phyloP scores from a whole-genome alignment of 1,140 invertebrate species.

The Drosophila tani region DNA sequence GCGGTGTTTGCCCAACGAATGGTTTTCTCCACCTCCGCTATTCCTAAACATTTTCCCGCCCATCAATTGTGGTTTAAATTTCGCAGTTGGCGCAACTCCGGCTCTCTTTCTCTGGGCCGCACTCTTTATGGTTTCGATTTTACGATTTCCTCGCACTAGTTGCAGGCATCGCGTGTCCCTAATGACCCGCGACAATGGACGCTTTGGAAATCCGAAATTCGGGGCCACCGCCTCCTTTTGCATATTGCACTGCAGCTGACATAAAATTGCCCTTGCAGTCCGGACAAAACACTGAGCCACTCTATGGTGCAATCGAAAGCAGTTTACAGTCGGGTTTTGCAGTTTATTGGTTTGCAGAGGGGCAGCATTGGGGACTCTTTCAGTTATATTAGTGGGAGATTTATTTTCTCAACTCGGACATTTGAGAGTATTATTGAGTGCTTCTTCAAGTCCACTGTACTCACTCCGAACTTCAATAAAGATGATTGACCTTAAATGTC shows the following conservation, averaged over 20 bases:
- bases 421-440: not conserved
- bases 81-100: slow-evolving; percentile 14
- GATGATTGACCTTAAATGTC: not conserved
- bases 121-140: slow-evolving; percentile 35
- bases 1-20: slow-evolving; percentile 2
- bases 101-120: not conserved
- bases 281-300: slow-evolving; percentile 24
- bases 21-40: slow-evolving; percentile 4
- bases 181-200: slow-evolving; percentile 55
- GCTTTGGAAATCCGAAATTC: slow-evolving; percentile 53
- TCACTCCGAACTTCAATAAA: not conserved
- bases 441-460: not conserved
- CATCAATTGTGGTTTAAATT: slow-evolving; percentile 50
- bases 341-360: slow-evolving; percentile 36
- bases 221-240: slow-evolving; percentile 54
- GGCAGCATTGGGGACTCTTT: not conserved
- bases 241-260: slow-evolving; percentile 61
- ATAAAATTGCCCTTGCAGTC: slow-evolving; percentile 50
- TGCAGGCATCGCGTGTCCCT: slow-evolving; percentile 59
- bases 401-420: slow-evolving; percentile 1
- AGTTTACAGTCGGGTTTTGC: slow-evolving; percentile 31
- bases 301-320: slow-evolving; percentile 14
- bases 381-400: not conserved
- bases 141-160: slow-evolving; percentile 49
- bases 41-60: slow-evolving; percentile 37